Conservation (phyloP, 2,113 vertebrate genomes). For the Clarias gariepinus region DNA sequence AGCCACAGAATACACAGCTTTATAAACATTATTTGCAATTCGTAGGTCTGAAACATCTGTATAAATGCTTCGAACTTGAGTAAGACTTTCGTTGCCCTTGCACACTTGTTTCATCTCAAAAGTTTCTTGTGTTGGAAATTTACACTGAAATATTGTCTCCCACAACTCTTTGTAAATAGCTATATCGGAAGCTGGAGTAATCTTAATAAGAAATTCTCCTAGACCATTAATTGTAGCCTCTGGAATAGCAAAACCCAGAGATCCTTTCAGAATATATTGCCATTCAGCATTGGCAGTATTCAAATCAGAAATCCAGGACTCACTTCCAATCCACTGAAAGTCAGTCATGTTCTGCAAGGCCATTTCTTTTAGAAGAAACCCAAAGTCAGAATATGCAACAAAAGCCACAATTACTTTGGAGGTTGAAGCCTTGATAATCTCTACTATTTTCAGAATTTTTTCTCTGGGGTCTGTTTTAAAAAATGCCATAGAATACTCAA, state of each 20-base stretch:
- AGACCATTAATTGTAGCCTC: conserved; percentile 56
- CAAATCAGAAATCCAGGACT: too few species aligned
- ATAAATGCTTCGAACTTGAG: conserved; percentile 58
- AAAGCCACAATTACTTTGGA: conserved; percentile 75
- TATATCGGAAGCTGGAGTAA: conserved; percentile 37
- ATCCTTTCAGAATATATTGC: conserved; percentile 56
- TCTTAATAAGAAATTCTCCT: conserved; percentile 50
- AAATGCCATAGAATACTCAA: conserved; percentile 72
- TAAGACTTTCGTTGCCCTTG: conserved; percentile 52
- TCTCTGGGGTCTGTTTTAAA: conserved; percentile 65
- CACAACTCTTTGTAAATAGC: conserved; percentile 54
- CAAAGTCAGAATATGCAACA: conserved; percentile 59
- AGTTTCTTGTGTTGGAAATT: conserved; percentile 46
- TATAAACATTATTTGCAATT: conserved; percentile 72
- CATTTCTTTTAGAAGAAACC: conserved; percentile 56
- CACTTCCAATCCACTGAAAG: too few species aligned
- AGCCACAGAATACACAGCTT: conserved; percentile 73
- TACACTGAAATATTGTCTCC: conserved; percentile 58
- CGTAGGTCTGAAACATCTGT: conserved; percentile 71
- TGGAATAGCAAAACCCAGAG: conserved; percentile 61
- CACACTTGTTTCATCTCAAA: conserved; percentile 38
- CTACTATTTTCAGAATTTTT: conserved; percentile 60
- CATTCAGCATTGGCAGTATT: too few species aligned
- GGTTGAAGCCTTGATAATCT: conserved; percentile 66
- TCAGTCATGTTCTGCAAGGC: conserved; percentile 34